Percentiles rank a stretch among this genome's conserved stretches.
These are phyloP conservation scores for Diabrotica balteata DNA, from an alignment of 2,888 invertebrate species.

Conservation along the genomic window DNA sequence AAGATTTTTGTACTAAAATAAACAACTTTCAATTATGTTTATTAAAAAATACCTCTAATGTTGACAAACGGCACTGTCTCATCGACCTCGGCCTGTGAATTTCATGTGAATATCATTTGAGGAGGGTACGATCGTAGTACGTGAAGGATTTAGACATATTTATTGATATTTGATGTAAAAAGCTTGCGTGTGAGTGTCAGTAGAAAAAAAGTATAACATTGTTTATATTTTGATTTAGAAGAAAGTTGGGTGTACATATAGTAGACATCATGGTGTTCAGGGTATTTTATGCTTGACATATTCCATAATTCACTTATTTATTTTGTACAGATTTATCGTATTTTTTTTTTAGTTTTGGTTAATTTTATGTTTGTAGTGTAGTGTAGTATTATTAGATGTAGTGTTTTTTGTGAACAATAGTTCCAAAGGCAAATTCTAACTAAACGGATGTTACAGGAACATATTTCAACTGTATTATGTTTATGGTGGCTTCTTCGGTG, in stretches of 20 bases:
- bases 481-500: constrained; percentile 98
- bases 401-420: constrained; percentile 27
- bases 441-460: constrained; percentile 69
- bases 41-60: constrained; percentile 15
- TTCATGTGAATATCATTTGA: constrained; percentile 54
- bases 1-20: too few relatives aligned
- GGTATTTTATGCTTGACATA: constrained; percentile 56
- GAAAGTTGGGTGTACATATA: constrained; percentile 39
- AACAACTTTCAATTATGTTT: too few relatives aligned
- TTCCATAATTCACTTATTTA: constrained; percentile 46
- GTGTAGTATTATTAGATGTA: constrained; percentile 30
- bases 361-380: constrained; percentile 38
- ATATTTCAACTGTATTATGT: constrained; percentile 99
- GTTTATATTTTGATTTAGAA: constrained; percentile 41
- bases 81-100: constrained; percentile 56
- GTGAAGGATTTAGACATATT: constrained; percentile 48
- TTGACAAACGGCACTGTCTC: constrained; percentile 36
- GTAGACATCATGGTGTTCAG: constrained; percentile 49
- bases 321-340: constrained; percentile 44
- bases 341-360: constrained; percentile 26
- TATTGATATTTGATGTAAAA: constrained; percentile 44
- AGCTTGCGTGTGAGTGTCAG: constrained; percentile 51
- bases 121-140: constrained; percentile 60
- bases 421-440: constrained; percentile 35
- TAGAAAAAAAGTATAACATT: constrained; percentile 36